Evolutionary conservation across 2,888 invertebrate species (phyloP).

Genomic region (Lacanobia oleracea): DNA sequence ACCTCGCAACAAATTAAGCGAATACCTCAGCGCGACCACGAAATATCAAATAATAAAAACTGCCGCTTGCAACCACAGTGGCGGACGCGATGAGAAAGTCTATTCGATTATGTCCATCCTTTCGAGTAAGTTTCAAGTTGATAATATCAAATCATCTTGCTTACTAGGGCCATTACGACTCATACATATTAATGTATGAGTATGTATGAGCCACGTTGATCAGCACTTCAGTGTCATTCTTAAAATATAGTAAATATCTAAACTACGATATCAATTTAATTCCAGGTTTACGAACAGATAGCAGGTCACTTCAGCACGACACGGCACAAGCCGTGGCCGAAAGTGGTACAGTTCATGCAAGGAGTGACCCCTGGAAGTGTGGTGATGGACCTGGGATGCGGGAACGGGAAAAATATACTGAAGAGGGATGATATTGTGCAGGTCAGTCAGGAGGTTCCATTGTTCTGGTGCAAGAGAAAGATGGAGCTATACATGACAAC

Average conservation of each 20-base stretch:
- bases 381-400: slow-evolving; percentile 98
- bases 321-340: slow-evolving; percentile 98
- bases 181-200: no score
- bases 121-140: no score
- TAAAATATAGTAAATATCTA: not conserved
- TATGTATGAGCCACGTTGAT: not conserved
- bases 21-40: no score
- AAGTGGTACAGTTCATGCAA: slow-evolving; percentile 95
- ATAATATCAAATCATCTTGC: no score
- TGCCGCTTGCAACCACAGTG: no score
- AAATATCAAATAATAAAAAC: no score
- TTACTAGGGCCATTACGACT: no score
- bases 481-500: no score
- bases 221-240: not conserved
- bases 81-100: no score
- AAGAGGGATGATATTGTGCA: slow-evolving; percentile 90
- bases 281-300: slow-evolving; percentile 97
- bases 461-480: no score
- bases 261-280: not conserved
- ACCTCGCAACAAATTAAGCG: no score
- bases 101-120: no score
- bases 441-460: slow-evolving; percentile 79
- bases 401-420: slow-evolving; percentile 99
- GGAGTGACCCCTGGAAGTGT: slow-evolving; percentile 92
- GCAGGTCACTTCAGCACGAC: slow-evolving; percentile 98